Base-by-base conservation (phyloP, 2,797 vertebrate genomes). In the Meda fulgida region DNA sequence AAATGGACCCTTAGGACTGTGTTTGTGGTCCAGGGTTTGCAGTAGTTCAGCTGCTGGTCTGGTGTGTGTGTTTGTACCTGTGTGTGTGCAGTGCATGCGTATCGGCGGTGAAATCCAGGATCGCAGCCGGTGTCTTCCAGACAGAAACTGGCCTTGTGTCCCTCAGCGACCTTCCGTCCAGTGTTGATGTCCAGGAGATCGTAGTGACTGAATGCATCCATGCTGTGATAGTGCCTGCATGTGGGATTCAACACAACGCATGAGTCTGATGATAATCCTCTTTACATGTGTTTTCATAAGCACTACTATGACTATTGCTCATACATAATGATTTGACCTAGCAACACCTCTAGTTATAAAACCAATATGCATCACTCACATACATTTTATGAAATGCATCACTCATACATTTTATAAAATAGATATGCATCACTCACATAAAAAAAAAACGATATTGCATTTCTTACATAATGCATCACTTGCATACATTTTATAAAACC, bases 71-170 rank as follows among this genome's bases (percentile, higher is more conserved):
- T 53, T n/a, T 55, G 26, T 51, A 14, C 96, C 95, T 96, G 96
- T 43, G 95, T 96, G 70, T 96, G 96, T 70, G 95, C 89, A 0
- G 96, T 97, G 78, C 96, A 97, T 58, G 96, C 96, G 0, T 96
- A 97, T 79, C 96, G 93, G 0, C 96, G 92, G 26, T 92, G 94
- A 90, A 96, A 88, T 31, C 96, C 96, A 0, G 91, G 38, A 8
- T 96, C 96, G 75, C 96, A 97, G 70, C 90, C 92, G 0, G 96
- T 97, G 90, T 97, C 96, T 89, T 97, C 96, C 83, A 97, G 91
- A 86, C 96, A 97, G 91, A 97, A 97, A 88, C 96, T 97, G 89
- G 96, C 96, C 87, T 97, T 97, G 91, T 97, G 96, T 36, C 96
- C 96, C 73, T 97, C 96, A 0, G 96, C 96, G 43, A 97, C 95